Base-by-base conservation (phyloP, 1,140 invertebrate genomes). In the Drosophila orosa region DNA sequence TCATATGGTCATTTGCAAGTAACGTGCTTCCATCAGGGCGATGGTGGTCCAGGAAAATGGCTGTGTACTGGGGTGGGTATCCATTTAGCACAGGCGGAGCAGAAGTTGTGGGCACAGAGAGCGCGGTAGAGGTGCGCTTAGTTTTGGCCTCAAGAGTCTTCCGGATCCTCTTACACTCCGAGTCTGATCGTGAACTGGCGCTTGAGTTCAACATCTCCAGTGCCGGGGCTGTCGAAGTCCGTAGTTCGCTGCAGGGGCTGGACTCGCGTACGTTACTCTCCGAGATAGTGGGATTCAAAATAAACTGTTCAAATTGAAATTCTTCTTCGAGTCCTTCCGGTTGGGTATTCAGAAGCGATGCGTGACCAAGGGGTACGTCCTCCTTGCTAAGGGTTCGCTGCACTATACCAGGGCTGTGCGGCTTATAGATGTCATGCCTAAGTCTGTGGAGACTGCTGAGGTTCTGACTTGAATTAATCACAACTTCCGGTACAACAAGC, bases 211-310 rank as follows among this genome's bases (percentile, higher is more conserved):
- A 76, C 15, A 80, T 19, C 15, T 76, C 71, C 25, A 6, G 58
- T 35, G 27, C 12, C 5, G 15, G 44, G 27, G 27, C 27, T 17
- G 56, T 13, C 35, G 40, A 35, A 13, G 31, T 8, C 12, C 13
- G 50, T 15, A 24, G 31, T 5, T 91, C 90, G 42, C 75, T 87
- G 76, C 78, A 87, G 45, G 72, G 71, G 55, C 89, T 90, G 12
- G 74, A 78, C 31, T 91, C 89, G 35, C 85, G 77, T 60, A 90
- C 79, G 37, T 90, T 89, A 45, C 84, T 90, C 37, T 90, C 80
- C 22, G 87, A 89, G 24, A 72, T 85, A 35, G 78, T 83, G 40
- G 74, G 78, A 73, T 89, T 86, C 44, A 82, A 58, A 27, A 89
- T 48, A 42, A 89, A 90, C 37, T 89, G 78, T 22, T 89, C 84